These are phyloP conservation scores for Platysteira castanea DNA, from an alignment of 2,113 vertebrate species.

Conservation along the genomic window DNA sequence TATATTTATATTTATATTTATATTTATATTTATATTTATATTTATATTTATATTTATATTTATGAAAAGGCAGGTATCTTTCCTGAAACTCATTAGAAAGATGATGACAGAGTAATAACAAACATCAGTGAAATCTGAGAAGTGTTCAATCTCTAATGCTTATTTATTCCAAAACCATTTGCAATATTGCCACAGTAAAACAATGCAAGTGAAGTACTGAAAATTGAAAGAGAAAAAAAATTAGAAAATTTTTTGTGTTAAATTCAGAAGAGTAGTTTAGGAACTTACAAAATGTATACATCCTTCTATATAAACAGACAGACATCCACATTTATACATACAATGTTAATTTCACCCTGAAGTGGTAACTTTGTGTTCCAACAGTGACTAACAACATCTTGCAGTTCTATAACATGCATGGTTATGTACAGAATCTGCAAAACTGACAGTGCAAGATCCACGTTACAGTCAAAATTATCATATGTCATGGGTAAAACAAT, in stretches of 20 bases:
- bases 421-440: neutral
- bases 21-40: neutral
- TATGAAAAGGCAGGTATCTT: neutral
- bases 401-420: neutral
- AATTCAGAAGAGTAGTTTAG: neutral
- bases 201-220: neutral
- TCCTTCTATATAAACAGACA: neutral
- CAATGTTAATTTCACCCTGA: neutral
- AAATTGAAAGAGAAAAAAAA: neutral
- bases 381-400: neutral
- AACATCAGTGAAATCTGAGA: neutral
- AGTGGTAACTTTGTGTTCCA: neutral
- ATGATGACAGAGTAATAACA: neutral
- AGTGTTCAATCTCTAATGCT: neutral
- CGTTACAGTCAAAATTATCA: neutral
- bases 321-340: neutral
- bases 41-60: neutral
- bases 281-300: neutral
- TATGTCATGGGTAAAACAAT: neutral
- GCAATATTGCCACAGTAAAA: neutral
- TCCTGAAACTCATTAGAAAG: neutral
- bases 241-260: neutral
- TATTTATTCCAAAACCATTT: neutral
- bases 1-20: no score
- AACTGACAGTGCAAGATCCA: neutral